phyloP scores from a whole-genome alignment of 2,797 vertebrate genomes.

The Malacoraja senta region DNA sequence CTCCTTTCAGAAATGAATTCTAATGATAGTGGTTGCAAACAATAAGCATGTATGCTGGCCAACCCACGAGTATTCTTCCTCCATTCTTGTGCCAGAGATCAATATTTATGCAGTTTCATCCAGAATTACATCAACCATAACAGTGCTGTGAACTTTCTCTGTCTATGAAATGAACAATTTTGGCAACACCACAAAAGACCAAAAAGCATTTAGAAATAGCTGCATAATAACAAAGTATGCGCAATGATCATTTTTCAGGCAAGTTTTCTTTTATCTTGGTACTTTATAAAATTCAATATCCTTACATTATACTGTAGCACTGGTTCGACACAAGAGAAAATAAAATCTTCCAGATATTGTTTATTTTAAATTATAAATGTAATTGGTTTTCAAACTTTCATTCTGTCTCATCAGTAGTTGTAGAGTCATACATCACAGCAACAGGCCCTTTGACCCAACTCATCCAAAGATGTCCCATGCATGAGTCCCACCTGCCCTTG shows the following conservation, averaged over 20 bases:
- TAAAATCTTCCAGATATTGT: neutral
- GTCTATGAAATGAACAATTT: neutral
- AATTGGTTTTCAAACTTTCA: neutral
- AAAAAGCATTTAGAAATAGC: neutral
- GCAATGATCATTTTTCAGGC: neutral
- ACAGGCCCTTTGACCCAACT: too few species aligned
- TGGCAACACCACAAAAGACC: neutral
- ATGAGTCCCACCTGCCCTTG: too few species aligned
- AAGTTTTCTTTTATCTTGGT: neutral
- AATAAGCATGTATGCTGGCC: neutral
- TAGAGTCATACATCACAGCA: too few species aligned
- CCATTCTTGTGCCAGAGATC: neutral
- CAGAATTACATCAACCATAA: neutral
- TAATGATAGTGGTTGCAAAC: neutral
- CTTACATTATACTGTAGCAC: neutral
- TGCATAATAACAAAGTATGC: neutral
- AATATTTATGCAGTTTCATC: neutral
- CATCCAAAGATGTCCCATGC: too few species aligned
- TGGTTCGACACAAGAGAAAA: neutral
- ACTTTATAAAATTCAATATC: neutral
- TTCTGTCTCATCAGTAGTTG: too few species aligned
- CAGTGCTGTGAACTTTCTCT: neutral
- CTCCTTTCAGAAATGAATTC: neutral
- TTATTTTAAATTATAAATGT: neutral
- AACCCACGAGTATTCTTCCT: neutral